Percentiles rank a stretch among this genome's conserved stretches.
These are phyloP conservation scores for Chrysemys picta DNA, from an alignment of 2,113 vertebrate species.

Conservation along the genomic window DNA sequence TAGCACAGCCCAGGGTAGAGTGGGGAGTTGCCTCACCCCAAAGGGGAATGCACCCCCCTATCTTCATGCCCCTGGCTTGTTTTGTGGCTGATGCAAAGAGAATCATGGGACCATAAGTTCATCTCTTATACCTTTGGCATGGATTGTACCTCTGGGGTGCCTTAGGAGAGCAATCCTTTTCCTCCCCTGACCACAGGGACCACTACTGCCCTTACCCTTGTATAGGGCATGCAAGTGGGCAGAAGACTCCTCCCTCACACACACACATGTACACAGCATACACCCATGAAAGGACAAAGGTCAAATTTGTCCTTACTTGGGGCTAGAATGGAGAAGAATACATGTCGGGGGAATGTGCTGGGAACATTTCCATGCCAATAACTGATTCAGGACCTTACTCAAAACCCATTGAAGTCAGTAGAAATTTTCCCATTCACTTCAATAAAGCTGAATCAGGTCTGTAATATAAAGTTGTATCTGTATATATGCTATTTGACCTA, in stretches of 20 bases:
- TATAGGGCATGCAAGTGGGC: accelerated
- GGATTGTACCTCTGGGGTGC: no score
- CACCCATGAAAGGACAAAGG: accelerated
- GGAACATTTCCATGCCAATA: background rate
- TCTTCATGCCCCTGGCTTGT: background rate
- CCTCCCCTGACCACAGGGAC: background rate
- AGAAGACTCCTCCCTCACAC: background rate
- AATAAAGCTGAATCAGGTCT: background rate
- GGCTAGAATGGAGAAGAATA: background rate
- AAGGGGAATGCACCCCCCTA: background rate
- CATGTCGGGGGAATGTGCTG: accelerated
- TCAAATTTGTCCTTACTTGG: background rate
- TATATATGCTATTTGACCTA: background rate
- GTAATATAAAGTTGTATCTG: no score
- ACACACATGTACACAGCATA: accelerated
- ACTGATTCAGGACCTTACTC: background rate
- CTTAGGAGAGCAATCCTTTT: background rate
- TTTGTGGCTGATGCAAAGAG: background rate
- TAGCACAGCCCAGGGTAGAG: background rate
- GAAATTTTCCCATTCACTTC: background rate
- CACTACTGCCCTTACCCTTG: background rate
- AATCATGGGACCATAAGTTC: background rate
- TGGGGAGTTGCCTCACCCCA: background rate
- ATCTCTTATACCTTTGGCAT: accelerated
- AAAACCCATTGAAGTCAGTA: background rate